A percentile compares a stretch with the other conserved stretches of the same genome.
These are phyloP conservation scores for Pilophorus perplexus DNA, from an alignment of 2,888 invertebrate species.

Conservation along the genomic window DNA sequence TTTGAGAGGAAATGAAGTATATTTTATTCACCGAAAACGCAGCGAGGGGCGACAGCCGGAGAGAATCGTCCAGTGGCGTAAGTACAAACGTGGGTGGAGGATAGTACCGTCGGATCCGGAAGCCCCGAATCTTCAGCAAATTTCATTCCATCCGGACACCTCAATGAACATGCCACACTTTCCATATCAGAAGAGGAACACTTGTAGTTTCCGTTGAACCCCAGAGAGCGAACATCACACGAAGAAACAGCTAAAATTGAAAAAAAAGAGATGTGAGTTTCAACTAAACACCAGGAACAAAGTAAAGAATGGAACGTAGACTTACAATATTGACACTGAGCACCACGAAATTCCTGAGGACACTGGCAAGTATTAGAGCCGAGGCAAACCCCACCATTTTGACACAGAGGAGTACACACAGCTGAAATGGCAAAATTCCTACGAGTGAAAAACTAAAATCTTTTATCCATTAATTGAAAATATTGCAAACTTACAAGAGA, in stretches of 20 bases:
- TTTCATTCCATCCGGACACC: slow-evolving; percentile 64
- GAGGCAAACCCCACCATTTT: slow-evolving; percentile 77
- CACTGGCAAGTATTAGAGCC: slow-evolving; percentile 74
- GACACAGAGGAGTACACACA: slow-evolving; percentile 69
- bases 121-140: slow-evolving; percentile 62
- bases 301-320: no score
- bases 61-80: slow-evolving; percentile 59
- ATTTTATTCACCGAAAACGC: slow-evolving; percentile 60
- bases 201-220: slow-evolving; percentile 73
- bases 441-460: no score
- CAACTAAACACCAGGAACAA: no score
- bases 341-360: slow-evolving; percentile 67
- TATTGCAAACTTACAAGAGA: no score
- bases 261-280: no score
- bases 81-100: slow-evolving; percentile 55
- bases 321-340: slow-evolving; percentile 63
- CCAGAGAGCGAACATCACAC: slow-evolving; percentile 62
- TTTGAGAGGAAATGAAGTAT: no score
- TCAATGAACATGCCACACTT: slow-evolving; percentile 62
- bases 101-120: background rate
- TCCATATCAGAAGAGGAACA: slow-evolving; percentile 66
- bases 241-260: slow-evolving; percentile 60
- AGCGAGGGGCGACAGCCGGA: slow-evolving; percentile 63
- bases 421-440: no score
- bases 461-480: no score